Conservation (phyloP, 2,113 vertebrate genomes). For the Ifrita kowaldi region DNA sequence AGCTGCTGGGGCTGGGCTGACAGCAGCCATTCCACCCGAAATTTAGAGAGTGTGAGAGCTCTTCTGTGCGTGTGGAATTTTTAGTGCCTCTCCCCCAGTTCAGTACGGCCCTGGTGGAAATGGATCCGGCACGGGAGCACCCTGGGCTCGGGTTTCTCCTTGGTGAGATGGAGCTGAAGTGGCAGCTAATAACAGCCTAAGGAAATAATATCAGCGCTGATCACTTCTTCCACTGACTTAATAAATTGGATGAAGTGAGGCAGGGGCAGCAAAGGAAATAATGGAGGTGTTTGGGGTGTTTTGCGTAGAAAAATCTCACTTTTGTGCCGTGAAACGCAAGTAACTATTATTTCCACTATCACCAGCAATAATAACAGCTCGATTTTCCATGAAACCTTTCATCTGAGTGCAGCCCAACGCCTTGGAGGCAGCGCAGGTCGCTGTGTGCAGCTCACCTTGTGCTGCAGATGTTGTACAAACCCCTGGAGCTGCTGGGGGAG, state of each 20-base stretch:
- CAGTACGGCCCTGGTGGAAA: not conserved
- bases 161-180: not conserved
- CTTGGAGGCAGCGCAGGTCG: not conserved
- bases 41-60: not conserved
- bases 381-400: not conserved
- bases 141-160: not conserved
- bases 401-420: not conserved
- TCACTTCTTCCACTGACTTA: not conserved
- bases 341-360: not conserved
- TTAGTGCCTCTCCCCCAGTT: not conserved
- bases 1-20: not conserved
- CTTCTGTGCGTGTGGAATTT: not conserved
- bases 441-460: not conserved
- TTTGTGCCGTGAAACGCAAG: not conserved
- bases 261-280: slow-evolving; percentile 3
- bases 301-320: not conserved
- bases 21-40: not conserved
- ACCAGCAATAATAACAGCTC: not conserved
- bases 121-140: not conserved
- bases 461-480: not conserved
- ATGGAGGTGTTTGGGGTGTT: not conserved
- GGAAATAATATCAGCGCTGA: not conserved
- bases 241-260: slow-evolving; percentile 25
- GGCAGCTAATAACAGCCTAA: slow-evolving; percentile 15
- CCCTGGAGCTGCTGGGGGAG: not conserved